These are phyloP conservation scores for Myotis findleyi DNA, from an alignment of 2,797 vertebrate species.

Conservation along the genomic window DNA sequence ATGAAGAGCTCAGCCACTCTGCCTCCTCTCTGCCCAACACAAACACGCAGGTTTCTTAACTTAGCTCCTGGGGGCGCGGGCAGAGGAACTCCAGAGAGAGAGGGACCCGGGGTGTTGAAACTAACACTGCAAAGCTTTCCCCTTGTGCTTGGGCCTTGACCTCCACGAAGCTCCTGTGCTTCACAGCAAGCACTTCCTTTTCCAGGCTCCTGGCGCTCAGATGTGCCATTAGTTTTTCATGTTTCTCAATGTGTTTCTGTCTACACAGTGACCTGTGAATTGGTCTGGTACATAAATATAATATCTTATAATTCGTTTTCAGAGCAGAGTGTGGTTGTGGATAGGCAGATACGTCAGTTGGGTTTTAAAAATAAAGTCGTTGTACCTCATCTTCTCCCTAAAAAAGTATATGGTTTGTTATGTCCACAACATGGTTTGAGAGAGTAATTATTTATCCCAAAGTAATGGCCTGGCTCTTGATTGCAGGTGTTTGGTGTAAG, in stretches of 20 bases:
- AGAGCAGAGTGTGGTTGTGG: not conserved
- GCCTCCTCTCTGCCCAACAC: not conserved
- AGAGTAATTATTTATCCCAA: constrained; percentile 50
- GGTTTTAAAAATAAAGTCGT: constrained; percentile 60
- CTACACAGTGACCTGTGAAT: not conserved
- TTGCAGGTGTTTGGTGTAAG: constrained; percentile 46
- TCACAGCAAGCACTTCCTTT: not conserved
- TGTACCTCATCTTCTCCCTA: constrained; percentile 16
- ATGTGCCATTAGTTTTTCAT: not conserved
- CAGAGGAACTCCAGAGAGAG: not conserved
- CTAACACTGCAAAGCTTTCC: not conserved
- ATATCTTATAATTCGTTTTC: constrained; percentile 2
- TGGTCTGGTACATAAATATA: not conserved
- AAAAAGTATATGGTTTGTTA: constrained; percentile 31
- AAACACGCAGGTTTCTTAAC: not conserved
- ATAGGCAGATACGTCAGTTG: not conserved
- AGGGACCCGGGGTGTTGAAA: not conserved
- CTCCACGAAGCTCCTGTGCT: not conserved
- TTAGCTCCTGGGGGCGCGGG: not conserved
- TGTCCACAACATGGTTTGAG: constrained; percentile 36
- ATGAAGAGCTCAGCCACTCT: not conserved
- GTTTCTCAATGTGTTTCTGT: not conserved
- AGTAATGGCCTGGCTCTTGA: constrained; percentile 58
- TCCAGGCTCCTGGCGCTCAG: not conserved
- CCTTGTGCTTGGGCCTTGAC: not conserved